A percentile compares a stretch with the other conserved stretches of the same genome.
These are phyloP conservation scores for Strigamia transsilvanica DNA, from an alignment of 2,888 invertebrate genomes.

Conservation along the genomic window DNA sequence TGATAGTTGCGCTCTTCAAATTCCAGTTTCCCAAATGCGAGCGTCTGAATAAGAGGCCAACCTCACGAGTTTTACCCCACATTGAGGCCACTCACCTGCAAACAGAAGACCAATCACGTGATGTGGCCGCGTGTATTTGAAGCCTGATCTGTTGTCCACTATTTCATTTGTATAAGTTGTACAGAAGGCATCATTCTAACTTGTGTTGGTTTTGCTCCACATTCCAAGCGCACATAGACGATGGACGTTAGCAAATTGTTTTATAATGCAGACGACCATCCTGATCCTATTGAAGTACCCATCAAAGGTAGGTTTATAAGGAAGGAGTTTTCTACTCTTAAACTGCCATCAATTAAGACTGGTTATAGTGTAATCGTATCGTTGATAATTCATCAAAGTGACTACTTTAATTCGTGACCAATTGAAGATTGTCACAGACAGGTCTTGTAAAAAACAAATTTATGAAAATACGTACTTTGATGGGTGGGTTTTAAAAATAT, in stretches of 20 bases:
- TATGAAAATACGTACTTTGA: no score
- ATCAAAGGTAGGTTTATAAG: constrained; percentile 30
- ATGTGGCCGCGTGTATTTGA: constrained; percentile 25
- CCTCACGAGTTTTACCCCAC: neutral
- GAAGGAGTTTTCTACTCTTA: neutral
- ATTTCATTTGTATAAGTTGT: neutral
- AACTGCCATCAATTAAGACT: no score
- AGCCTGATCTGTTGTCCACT: constrained; percentile 18
- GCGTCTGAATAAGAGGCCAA: neutral
- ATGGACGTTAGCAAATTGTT: constrained; percentile 43
- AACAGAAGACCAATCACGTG: constrained; percentile 20
- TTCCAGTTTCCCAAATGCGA: no score
- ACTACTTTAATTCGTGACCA: no score
- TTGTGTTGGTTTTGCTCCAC: neutral
- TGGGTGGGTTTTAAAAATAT: no score
- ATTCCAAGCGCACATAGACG: neutral
- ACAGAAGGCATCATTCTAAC: neutral
- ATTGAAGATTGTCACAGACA: no score
- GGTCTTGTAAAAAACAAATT: no score
- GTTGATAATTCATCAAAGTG: no score
- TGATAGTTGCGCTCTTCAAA: no score
- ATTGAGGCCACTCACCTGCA: constrained; percentile 36
- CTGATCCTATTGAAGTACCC: constrained; percentile 20
- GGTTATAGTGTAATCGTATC: no score
- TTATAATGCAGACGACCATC: constrained; percentile 16